Base-by-base conservation (phyloP, 2,888 invertebrate species). In the Calameuta filiformis region DNA sequence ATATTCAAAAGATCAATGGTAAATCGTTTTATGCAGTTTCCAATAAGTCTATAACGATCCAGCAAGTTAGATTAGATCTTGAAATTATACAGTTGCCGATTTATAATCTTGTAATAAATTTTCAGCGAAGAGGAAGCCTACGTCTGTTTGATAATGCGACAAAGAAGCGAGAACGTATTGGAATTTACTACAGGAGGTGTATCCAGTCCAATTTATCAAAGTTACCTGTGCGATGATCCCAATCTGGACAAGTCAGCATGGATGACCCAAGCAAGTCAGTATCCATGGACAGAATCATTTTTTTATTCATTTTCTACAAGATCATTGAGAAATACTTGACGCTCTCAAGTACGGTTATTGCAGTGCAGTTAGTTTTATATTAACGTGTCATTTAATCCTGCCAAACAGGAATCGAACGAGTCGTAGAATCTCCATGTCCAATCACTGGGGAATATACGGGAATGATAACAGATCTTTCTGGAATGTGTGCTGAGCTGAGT, bases 371-470 rank as follows among this genome's bases (percentile, higher is more conserved):
- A 15, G 23, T 56, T 23, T 56, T 56, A 56, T 23, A 56, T 56
- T 23, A 56, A 56, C 23, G 9, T 23, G 23, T 23, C 23, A 56
- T 23, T 56, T 23, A 23, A 56, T 56, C 9, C 83, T 33, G 40
- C 80, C 75, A 79, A 85, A 77, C 86, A 92, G 92, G 92, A 68
- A 81, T 92, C 68, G 92, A 92, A 83, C 88, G 92, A 68, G 87
- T 89, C 35, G 91, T 91, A 33, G 92, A 92, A 83, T 92, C 93
- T 4, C 92, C 93, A n/a, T 95, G 95, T 88, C 95, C 95, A 15
- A 94, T 95, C 79, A 93, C 94, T 35, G 95, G 95, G 0, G 93
- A 94, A 86, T 95, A 94, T 87, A 93, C 92, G 23, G 95, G 95
- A n/a, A 90, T 92, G 76, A 94, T 95, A 83, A 94, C 94, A 33